Base-by-base conservation (phyloP, 2,797 vertebrate species). In the Octomys mimax region DNA sequence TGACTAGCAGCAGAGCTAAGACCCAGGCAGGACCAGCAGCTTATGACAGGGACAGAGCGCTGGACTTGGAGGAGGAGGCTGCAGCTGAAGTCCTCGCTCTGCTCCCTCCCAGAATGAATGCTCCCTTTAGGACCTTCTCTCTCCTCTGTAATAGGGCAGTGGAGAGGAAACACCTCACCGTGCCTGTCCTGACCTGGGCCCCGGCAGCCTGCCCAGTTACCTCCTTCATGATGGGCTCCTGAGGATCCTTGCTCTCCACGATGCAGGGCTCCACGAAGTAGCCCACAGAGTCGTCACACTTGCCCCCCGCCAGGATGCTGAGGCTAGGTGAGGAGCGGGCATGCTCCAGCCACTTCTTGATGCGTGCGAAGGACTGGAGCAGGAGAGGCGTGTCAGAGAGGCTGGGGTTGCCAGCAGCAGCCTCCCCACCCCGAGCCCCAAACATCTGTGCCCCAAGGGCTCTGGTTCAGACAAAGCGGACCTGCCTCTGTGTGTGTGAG, bases 221-320 rank as follows among this genome's bases (percentile, higher is more conserved):
- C 99, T 99, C 99, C 1, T 95, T 98, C 99, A 99, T 99, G 98
- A 99, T 99, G 96, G 98, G 98, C 0, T 99, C 99, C 93, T 49
- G 98, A 0, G 99, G 99, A 98, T 99, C 99, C 68, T 98, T 99
- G 98, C 98, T 99, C 98, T 99, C 99, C 10, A 99, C 92, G 33
- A 99, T 99, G 88, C 99, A 99, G 0, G 99, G 99, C 94, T 99
- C 99, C 88, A 99, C 98, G 2, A 99, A 99, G 98, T 99, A 99
- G 0, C 99, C 99, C 3, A 99, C 98, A 0, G 92, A 97, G 93
- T 99, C 97, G 0, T 99, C 98, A 2, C 99, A 99, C 73, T 98
- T 96, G 0, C 99, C 99, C 0, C 99, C 99, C 0, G 99, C 99
- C n/a, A 99, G 96, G 96, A 99, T 46, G 28, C 95, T 98, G 77